Conservation (phyloP, 2,888 invertebrate species). For the Epinotia demarniana region DNA sequence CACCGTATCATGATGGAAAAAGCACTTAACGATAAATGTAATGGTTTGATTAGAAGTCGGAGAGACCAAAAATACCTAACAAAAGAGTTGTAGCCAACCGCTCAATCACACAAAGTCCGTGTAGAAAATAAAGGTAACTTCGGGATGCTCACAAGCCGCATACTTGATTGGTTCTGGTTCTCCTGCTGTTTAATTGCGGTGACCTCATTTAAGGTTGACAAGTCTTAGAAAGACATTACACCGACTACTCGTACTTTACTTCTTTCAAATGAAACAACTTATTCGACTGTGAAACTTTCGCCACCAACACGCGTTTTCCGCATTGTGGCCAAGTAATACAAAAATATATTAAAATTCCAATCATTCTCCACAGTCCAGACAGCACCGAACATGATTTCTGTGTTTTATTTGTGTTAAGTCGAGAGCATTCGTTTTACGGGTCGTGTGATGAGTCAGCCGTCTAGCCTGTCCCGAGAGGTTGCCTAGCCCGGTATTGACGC, state of each 20-base stretch:
- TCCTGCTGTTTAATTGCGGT: conserved; percentile 3
- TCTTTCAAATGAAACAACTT: conserved; percentile 23
- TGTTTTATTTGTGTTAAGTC: background rate
- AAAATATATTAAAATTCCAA: conserved; percentile 17
- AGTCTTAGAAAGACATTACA: conserved; percentile 7
- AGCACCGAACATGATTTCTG: background rate
- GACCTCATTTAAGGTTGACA: background rate
- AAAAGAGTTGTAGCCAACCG: no score
- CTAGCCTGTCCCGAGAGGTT: conserved; percentile 26
- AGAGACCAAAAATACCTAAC: no score
- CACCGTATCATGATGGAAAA: background rate
- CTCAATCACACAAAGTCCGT: background rate
- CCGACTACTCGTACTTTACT: background rate
- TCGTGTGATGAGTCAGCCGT: conserved; percentile 9
- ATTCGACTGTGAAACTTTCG: conserved; percentile 15
- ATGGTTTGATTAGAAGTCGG: no score
- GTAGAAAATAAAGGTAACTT: background rate
- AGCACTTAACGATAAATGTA: no score
- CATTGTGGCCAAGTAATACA: conserved; percentile 12
- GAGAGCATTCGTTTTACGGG: background rate
- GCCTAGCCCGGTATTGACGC: conserved; percentile 33
- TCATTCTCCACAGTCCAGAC: background rate
- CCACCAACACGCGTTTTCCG: conserved; percentile 28
- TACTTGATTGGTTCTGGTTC: background rate
- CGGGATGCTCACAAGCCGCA: background rate